Evolutionary conservation across 2,797 vertebrate species (phyloP).

Genomic region (Ispidina picta): DNA sequence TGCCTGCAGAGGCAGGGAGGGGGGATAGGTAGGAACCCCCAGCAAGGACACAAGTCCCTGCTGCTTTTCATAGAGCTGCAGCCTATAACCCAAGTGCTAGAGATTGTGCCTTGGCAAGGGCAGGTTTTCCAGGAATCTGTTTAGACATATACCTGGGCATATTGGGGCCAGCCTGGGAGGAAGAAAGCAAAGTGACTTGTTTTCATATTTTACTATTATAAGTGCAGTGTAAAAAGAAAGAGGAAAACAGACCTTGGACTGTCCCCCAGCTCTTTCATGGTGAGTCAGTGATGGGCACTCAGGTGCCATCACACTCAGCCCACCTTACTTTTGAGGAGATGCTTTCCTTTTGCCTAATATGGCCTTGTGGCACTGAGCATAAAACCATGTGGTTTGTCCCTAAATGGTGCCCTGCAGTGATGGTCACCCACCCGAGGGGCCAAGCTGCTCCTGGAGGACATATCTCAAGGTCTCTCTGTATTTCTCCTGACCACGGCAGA

Average conservation of each 20-base stretch:
- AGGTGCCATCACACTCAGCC: neutral
- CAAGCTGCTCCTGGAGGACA: neutral
- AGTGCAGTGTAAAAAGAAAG: neutral
- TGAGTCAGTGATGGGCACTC: neutral
- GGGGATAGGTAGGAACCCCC: neutral
- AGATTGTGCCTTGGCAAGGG: neutral
- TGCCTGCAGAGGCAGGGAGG: neutral
- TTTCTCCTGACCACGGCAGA: neutral
- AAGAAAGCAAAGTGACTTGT: neutral
- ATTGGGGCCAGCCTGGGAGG: neutral
- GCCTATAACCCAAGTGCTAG: fast-evolving
- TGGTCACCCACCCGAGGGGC: fast-evolving
- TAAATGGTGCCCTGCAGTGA: fast-evolving
- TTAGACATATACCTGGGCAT: conserved; percentile 7
- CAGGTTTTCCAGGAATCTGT: conserved; percentile 42
- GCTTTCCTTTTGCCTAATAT: fast-evolving
- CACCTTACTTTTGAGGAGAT: neutral
- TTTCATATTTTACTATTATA: conserved; percentile 14
- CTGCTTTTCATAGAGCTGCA: neutral
- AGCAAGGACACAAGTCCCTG: neutral
- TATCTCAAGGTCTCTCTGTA: neutral
- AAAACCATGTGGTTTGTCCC: neutral
- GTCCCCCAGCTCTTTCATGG: neutral
- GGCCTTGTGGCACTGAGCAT: neutral
- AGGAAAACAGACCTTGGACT: neutral